Percentiles rank a stretch among this genome's conserved stretches.
These are phyloP conservation scores for Amiota mariae DNA, from an alignment of 2,888 invertebrate species.

Conservation along the genomic window DNA sequence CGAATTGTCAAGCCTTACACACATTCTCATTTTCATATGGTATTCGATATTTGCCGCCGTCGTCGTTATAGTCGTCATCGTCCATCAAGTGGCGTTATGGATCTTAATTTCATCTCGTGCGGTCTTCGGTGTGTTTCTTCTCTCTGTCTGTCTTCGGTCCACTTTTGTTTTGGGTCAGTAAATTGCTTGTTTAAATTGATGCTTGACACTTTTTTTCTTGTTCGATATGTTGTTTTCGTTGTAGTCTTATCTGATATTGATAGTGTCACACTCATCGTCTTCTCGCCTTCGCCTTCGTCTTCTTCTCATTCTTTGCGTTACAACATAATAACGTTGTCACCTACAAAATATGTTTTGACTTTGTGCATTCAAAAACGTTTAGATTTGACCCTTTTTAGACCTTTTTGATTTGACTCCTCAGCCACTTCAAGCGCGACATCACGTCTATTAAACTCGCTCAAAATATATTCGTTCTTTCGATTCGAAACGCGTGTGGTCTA, in stretches of 20 bases:
- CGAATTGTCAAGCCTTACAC: neutral
- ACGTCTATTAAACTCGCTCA: slow-evolving; percentile 11
- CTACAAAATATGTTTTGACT: slow-evolving; percentile 61
- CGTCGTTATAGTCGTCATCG: neutral
- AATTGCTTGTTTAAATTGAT: slow-evolving; percentile 52
- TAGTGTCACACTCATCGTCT: slow-evolving; percentile 50
- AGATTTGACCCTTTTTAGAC: slow-evolving; percentile 37
- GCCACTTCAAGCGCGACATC: slow-evolving; percentile 48
- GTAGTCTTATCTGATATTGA: slow-evolving; percentile 61
- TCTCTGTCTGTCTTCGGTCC: slow-evolving; percentile 45
- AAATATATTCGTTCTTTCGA: slow-evolving; percentile 23
- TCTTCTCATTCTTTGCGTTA: slow-evolving; percentile 33
- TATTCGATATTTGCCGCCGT: neutral
- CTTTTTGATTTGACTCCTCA: slow-evolving; percentile 46
- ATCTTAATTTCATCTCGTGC: slow-evolving; percentile 17
- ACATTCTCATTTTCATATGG: neutral
- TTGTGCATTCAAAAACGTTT: slow-evolving; percentile 26
- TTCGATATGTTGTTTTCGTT: slow-evolving; percentile 44
- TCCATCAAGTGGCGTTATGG: slow-evolving; percentile 31
- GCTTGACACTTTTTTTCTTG: slow-evolving; percentile 53
- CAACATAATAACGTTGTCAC: slow-evolving; percentile 69
- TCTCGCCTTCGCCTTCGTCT: slow-evolving; percentile 39
- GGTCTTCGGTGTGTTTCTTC: slow-evolving; percentile 20
- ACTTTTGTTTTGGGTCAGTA: slow-evolving; percentile 64
- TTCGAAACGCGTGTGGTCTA: slow-evolving; percentile 34